These are phyloP conservation scores for Tigriopus japonicus DNA, from an alignment of 1,140 invertebrate genomes.

Conservation along the genomic window DNA sequence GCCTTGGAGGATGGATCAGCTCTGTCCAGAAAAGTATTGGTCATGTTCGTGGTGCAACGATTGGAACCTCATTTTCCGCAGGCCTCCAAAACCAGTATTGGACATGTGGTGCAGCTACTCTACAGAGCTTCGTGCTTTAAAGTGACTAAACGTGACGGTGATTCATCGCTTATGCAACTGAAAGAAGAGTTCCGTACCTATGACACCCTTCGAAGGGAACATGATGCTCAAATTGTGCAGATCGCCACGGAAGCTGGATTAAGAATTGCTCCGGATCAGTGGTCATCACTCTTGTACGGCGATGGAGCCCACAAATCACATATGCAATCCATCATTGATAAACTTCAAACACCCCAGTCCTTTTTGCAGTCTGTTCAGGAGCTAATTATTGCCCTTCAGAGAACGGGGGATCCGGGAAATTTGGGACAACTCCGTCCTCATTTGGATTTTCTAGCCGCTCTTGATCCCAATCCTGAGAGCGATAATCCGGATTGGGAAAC, in stretches of 20 bases:
- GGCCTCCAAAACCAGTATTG: conserved; percentile 27
- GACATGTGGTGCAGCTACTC: conserved; percentile 91
- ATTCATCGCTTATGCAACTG: conserved; percentile 94
- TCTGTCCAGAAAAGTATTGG: conserved; percentile 88
- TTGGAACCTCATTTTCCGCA: conserved; percentile 88
- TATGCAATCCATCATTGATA: conserved; percentile 92
- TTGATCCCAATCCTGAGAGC: conserved; percentile 39
- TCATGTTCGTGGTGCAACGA: conserved; percentile 95
- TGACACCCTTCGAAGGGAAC: conserved; percentile 74
- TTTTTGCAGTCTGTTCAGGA: conserved; percentile 80
- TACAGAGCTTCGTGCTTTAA: conserved; percentile 97
- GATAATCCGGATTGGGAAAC: conserved; percentile 23
- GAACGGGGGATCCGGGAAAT: conserved; percentile 72
- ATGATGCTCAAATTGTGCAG: conserved; percentile 94
- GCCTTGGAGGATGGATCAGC: conserved; percentile 89
- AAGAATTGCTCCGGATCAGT: conserved; percentile 91
- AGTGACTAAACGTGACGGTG: conserved; percentile 88
- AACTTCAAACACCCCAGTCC: conserved; percentile 53
- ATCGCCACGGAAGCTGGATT: conserved; percentile 93
- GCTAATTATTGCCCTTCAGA: conserved; percentile 70
- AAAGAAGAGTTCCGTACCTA: conserved; percentile 95
- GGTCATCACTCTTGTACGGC: conserved; percentile 89
- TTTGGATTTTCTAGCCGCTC: conserved; percentile 61
- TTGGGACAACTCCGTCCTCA: conserved; percentile 47
- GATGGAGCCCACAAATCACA: conserved; percentile 88